A percentile compares a stretch with the other conserved stretches of the same genome.
Evolutionary conservation across 2,888 invertebrate genomes (phyloP).

Genomic region (Drosophila gaucha): DNA sequence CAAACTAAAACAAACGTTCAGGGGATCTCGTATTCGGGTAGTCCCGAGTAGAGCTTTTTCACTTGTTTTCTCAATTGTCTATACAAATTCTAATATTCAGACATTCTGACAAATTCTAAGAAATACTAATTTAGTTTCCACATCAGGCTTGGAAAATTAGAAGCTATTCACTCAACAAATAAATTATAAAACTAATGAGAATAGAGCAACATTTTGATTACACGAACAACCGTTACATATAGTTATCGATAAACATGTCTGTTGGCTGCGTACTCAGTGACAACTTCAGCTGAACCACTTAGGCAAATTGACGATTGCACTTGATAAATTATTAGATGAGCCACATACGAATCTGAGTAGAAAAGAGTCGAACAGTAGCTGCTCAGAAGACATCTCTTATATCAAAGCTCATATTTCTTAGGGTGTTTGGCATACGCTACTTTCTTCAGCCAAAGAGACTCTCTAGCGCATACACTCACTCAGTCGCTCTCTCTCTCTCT

Average conservation of each 20-base stretch:
- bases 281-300: conserved; percentile 14
- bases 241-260: neutral
- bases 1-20: too few relatives aligned
- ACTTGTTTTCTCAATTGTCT: too few relatives aligned
- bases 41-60: too few relatives aligned
- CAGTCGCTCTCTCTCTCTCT: neutral
- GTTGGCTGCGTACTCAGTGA: too few relatives aligned
- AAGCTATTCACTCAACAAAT: neutral
- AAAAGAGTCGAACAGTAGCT: conserved; percentile 19
- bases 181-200: neutral
- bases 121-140: too few relatives aligned
- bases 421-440: conserved; percentile 22
- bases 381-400: neutral
- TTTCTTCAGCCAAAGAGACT: conserved; percentile 30
- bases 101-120: too few relatives aligned
- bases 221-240: neutral
- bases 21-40: too few relatives aligned
- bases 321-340: conserved; percentile 8
- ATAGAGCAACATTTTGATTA: neutral
- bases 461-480: neutral
- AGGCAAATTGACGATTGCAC: neutral
- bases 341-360: neutral
- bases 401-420: conserved; percentile 2
- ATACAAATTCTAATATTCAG: too few relatives aligned
- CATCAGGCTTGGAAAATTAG: neutral